Evolutionary conservation across 2,797 vertebrate genomes (phyloP), one percentile per base, ranked within the genome.

Genomic region (Ctenosaura bakeri): DNA sequence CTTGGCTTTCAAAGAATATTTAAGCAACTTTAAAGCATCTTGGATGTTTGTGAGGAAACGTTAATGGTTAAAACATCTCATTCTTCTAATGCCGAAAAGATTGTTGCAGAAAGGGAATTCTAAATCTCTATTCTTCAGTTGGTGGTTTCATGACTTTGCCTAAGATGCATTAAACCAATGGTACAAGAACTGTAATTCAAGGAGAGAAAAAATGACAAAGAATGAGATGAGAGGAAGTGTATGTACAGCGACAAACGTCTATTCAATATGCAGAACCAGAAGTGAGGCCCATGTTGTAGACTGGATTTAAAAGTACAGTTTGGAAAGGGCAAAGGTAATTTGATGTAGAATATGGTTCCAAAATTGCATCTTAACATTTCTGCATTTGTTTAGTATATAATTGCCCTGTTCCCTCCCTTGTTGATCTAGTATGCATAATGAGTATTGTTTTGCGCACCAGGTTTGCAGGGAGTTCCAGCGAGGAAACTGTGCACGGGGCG

Each of bases 391-490:
- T 77, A 56, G 84, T 79, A 0, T 0, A 0, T 64, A 0, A 0
- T 56, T 84, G 74, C 8, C 0, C 56, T 0, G 73, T 46, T 32
- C 87, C 56, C 24, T 86, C 64, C 83, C 64, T 91, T 94, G 95
- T 97, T 66, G 82, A 78, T 69, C 80, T 76, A 66, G 74, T 6
- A 26, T 84, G 73, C 86, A 78, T 79, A 95, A 95, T 85, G 5
- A 83, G 59, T 94, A 86, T 94, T 96, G 93, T 96, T 96, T 96
- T 95, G 93, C 92, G 73, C 29, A 0, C 87, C 91, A 99, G 99
- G 99, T 99, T 95, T 99, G 99, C 97, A 98, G 99, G 89, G 99
- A 99, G 97, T 99, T 99, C 97, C 99, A 99, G 97, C 97, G 99
- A 94, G 99, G 99, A n/a, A 99, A 98, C 97, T 99, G 99, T 93